Base-by-base conservation (phyloP, 2,113 vertebrate species). In the Lagopus leucura region DNA sequence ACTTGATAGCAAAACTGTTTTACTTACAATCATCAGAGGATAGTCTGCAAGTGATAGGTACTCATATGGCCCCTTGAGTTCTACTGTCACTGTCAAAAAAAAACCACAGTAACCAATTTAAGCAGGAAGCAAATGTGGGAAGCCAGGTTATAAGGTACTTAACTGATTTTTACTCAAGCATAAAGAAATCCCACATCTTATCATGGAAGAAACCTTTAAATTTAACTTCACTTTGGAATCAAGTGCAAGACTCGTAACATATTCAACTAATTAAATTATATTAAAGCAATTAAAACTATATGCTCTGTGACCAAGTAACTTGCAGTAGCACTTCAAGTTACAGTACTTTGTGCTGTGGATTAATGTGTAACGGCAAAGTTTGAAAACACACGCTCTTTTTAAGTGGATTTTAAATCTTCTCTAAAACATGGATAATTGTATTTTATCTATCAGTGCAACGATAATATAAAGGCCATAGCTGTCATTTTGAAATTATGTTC, bases 41-140 rank as follows among this genome's bases (percentile, higher is more conserved):
- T 99, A 99, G 90, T 99, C 99, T 92, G 99, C 98, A 82, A 99
- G 98, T 4, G 99, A 99, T 45, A 99, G 98, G 89, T 98, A 99
- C 50, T 99, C 98, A 96, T 99, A 98, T 0, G 98, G 98, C 55
- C 99, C 99, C 92, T 98, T 99, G 97, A 99, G 98, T 97, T 99
- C 98, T 90, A 99, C 98, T 66, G 97, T 98, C 98, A 99, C 99
- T 99, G 96, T 75, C 82, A 97, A 97, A 95, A 98, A 97, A 93
- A 36, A 36, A 38, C 38, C 22, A 16, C 84, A 93, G 85, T 60
- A 75, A 94, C 47, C n/a, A 92, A 76, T 88, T 16, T 58, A 13
- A 89, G 87, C 13, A 91, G 63, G 54, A 86, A 83, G 34, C 25
- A 94, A 95, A 77, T 95, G 27, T 32, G 88, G 5, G 25, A 81